phyloP scores from a whole-genome alignment of 2,797 vertebrate species.

The Phyllotis vaccarum region DNA sequence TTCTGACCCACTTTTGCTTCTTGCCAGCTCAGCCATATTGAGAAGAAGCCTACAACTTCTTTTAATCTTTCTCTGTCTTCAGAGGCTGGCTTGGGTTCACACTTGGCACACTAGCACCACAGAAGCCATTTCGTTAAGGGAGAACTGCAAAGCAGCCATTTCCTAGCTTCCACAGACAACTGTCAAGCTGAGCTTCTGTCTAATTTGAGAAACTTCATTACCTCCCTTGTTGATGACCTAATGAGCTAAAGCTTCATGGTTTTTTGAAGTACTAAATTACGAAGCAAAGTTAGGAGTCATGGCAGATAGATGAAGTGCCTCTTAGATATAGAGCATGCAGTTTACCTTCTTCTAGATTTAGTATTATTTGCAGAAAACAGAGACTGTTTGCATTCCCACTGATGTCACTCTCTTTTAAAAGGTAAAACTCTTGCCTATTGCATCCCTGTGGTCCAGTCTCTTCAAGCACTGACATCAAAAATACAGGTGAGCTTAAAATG shows the following conservation, averaged over 20 bases:
- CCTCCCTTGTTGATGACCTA: background rate
- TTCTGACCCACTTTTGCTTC: background rate
- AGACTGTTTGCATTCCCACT: background rate
- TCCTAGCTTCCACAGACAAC: background rate
- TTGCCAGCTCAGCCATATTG: background rate
- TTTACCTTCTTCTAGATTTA: background rate
- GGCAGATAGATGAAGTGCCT: background rate
- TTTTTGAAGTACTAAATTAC: background rate
- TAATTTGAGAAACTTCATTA: background rate
- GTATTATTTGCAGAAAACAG: background rate
- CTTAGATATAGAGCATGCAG: too few species aligned
- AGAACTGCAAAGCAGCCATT: background rate
- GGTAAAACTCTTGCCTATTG: conserved; percentile 97
- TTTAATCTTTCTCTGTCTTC: background rate
- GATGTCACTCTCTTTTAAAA: conserved; percentile 82
- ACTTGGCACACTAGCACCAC: background rate
- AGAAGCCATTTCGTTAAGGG: background rate
- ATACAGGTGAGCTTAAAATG: conserved; percentile 88
- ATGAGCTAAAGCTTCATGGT: background rate
- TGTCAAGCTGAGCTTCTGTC: background rate
- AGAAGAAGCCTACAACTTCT: background rate
- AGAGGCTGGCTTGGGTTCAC: background rate
- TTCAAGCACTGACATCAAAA: conserved; percentile 92
- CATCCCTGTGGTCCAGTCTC: conserved; percentile 94
- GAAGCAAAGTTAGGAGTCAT: background rate